phyloP scores from a whole-genome alignment of 30 jellyfish, hydroid and myxozoan species.

The Chironex yamaguchii region DNA sequence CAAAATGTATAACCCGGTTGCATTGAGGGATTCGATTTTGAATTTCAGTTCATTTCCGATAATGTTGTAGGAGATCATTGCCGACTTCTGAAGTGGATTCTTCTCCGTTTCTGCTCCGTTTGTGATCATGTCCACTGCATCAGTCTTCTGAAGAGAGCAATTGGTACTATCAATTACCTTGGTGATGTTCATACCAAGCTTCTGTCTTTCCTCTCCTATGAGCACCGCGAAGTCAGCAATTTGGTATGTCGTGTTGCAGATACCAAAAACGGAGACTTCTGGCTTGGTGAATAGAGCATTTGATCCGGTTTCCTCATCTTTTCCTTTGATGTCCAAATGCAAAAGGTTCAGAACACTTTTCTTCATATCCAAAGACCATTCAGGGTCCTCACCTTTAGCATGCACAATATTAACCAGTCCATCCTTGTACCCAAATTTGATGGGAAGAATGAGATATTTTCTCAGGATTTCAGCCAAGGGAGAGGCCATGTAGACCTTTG shows the following conservation, averaged over 20 bases:
- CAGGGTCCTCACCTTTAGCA: constrained; percentile 47
- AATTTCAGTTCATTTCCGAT: constrained; percentile 52
- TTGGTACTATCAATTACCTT: constrained; percentile 59
- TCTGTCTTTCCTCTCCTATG: constrained; percentile 9
- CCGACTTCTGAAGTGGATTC: constrained; percentile 72
- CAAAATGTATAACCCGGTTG: constrained; percentile 57
- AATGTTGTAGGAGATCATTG: constrained; percentile 68
- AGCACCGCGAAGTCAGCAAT: constrained; percentile 23
- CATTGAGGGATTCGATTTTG: constrained; percentile 73
- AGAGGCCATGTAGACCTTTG: neutral
- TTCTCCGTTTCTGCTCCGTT: constrained; percentile 31
- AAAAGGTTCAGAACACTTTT: constrained; percentile 66
- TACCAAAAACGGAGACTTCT: constrained; percentile 76
- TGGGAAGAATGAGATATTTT: constrained; percentile 30
- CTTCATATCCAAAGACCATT: constrained; percentile 70
- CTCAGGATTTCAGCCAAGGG: neutral
- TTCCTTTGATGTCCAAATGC: constrained; percentile 66
- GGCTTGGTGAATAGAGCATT: constrained; percentile 26
- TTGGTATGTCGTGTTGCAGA: constrained; percentile 72
- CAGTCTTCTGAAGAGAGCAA: constrained; percentile 51
- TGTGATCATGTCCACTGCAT: constrained; percentile 46
- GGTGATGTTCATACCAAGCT: constrained; percentile 65
- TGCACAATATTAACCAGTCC: constrained; percentile 53
- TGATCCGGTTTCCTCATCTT: constrained; percentile 22
- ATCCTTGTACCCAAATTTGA: constrained; percentile 37